Conservation (phyloP, 1,140 invertebrate species). For the Drosophila cardini region DNA sequence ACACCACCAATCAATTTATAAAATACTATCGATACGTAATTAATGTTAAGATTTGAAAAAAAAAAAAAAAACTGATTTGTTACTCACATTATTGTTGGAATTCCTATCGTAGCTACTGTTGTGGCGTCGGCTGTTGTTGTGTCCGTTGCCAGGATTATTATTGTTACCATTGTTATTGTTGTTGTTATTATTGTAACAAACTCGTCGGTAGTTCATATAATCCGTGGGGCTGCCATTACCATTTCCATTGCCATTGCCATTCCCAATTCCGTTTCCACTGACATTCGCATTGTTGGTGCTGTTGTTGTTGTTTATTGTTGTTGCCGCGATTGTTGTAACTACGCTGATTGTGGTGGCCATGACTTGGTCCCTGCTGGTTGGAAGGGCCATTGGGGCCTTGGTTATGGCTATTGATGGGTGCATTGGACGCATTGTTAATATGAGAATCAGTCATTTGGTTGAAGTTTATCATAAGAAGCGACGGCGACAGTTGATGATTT, state of each 20-base stretch:
- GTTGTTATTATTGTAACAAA: slow-evolving; percentile 55
- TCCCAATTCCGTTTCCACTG: slow-evolving; percentile 30
- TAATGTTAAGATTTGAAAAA: neutral
- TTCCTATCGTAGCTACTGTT: slow-evolving; percentile 70
- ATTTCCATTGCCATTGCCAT: slow-evolving; percentile 46
- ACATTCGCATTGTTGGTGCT: slow-evolving; percentile 39
- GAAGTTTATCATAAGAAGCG: slow-evolving; percentile 51
- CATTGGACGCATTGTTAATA: slow-evolving; percentile 69
- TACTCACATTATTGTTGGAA: slow-evolving; percentile 57
- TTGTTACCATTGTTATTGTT: slow-evolving; percentile 47
- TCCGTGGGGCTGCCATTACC: slow-evolving; percentile 56
- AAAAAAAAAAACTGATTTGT: slow-evolving; percentile 14
- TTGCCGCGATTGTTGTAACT: slow-evolving; percentile 62
- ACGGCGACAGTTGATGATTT: slow-evolving; percentile 51
- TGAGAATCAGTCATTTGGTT: slow-evolving; percentile 57
- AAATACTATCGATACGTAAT: too few species aligned
- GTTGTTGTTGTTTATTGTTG: slow-evolving; percentile 39
- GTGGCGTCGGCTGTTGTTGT: slow-evolving; percentile 65
- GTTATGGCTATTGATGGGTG: slow-evolving; percentile 68
- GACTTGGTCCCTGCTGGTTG: slow-evolving; percentile 28
- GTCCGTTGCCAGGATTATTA: slow-evolving; percentile 57
- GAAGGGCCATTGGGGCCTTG: slow-evolving; percentile 57
- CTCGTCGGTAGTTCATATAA: slow-evolving; percentile 67
- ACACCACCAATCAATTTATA: neutral
- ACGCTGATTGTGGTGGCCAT: slow-evolving; percentile 65